Base-by-base conservation (phyloP, 2,888 invertebrate genomes). In the Lasioglossum marginatum region DNA sequence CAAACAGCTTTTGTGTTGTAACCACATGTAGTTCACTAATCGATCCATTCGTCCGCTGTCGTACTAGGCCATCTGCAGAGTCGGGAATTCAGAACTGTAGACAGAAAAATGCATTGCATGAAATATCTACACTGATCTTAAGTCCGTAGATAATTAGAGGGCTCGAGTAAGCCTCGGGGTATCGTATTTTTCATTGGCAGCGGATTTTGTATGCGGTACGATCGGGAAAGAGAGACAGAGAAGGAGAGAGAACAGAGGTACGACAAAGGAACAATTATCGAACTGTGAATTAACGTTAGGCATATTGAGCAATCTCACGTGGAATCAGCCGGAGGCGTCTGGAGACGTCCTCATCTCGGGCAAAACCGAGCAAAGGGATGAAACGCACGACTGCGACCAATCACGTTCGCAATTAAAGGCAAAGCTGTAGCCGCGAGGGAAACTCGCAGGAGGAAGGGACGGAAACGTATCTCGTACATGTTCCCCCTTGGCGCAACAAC, bases 321-420 rank as follows among this genome's bases (percentile, higher is more conserved):
- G 82, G 80, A 87, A 89, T 88, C 84, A 76, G 83, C 81, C 80
- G 82, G 78, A 80, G 86, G 83, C 82, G 79, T 86, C 87, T 89
- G 86, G 83, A 86, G 85, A 88, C 84, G 83, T 87, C 85, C 88
- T 88, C 89, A 79, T 88, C 84, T 87, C 81, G 84, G 81, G 83
- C 82, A 82, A 81, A 88, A 71, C 76, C 82, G 83, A 84, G 81
- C 86, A 74, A 79, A 88, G 88, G 88, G 89, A 88, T 87, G 89
- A 88, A 89, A 88, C 88, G 89, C 87, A 87, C 87, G 89, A 83
- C 88, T 89, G 82, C 88, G 84, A 91, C 90, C 91, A 91, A 92
- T 92, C 92, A 92, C 92, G 92, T 92, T 92, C 89, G 91, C 91
- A 92, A 92, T 92, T 92, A 92, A 92, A 91, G 91, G 88, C 85